Percentiles rank a stretch among this genome's conserved stretches.
These are phyloP conservation scores for Glandiceps talaboti DNA, from an alignment of 53 echinoderm and acorn worm species.

Conservation along the genomic window DNA sequence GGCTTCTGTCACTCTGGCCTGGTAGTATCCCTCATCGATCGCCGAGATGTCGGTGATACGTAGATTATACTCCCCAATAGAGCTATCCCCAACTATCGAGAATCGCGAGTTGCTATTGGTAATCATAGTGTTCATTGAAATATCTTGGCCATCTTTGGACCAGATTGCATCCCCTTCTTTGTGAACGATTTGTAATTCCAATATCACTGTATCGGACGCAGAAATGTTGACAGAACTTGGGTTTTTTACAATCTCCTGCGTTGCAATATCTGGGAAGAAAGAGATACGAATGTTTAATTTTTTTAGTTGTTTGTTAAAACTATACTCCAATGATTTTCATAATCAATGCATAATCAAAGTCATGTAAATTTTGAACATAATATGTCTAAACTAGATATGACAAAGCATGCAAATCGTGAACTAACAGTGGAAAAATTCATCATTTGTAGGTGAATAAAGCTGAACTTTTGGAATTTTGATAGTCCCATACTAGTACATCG, in stretches of 20 bases:
- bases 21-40: conserved; percentile 48
- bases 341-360: too few relatives aligned
- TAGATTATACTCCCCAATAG: conserved; percentile 50
- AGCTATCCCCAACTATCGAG: conserved; percentile 47
- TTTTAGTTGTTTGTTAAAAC: too few relatives aligned
- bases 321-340: too few relatives aligned
- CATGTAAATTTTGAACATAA: too few relatives aligned
- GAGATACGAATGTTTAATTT: too few relatives aligned
- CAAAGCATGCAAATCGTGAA: too few relatives aligned
- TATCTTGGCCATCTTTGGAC: not conserved
- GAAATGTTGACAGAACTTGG: conserved; percentile 41
- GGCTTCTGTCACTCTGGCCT: conserved; percentile 40
- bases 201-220: conserved; percentile 9
- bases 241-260: conserved; percentile 34
- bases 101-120: conserved; percentile 16
- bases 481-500: too few relatives aligned
- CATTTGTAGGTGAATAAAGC: too few relatives aligned
- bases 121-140: not conserved
- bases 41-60: conserved; percentile 27
- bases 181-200: not conserved
- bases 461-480: too few relatives aligned
- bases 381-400: too few relatives aligned
- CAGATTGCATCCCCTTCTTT: not conserved
- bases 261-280: not conserved
- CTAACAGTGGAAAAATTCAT: too few relatives aligned